Evolutionary conservation across 1,140 invertebrate species (phyloP), one percentile per base, ranked within the genome.

Genomic region (Heliconius hermathena): DNA sequence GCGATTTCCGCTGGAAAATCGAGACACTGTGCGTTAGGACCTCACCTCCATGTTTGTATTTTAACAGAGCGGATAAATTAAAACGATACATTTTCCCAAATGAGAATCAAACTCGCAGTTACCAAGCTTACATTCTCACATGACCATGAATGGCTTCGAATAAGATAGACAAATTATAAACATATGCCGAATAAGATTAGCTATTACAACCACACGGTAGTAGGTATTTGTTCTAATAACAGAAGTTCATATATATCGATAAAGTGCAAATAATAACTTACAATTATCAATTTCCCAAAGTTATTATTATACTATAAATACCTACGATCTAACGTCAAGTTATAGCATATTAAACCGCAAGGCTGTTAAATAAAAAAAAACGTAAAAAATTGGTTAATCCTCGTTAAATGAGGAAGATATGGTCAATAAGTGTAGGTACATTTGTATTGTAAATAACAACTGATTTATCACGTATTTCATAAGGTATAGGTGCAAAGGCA

Each of bases 331-430:
- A 22, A 57, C 54, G n/a, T 22, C n/a, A 57, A 57, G 54, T n/a
- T 57, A 22, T 57, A 57, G 22, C 54, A 57, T 11, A 57, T 11
- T 57, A 22, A 66, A 66, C 26, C 26, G 60, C 60, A 66, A 66
- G 60, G 60, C 60, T 29, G 22, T 29, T 5, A 16, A 29, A 66
- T 22, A 66, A 66, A 66, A 66, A 66, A 46, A 16, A 16, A 2
- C 9, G 11, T 29, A 29, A 29, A 16, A 66, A 66, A 66, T 66
- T 11, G 22, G 11, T 29, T 66, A 66, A 66, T 66, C 60, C 60
- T 66, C 60, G 60, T 66, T 66, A 66, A 66, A 66, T 66, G 5
- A 66, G 60, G 60, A 66, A 66, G 60, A 5, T 66, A 66, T 13
- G 60, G 22, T 66, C 60, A 66, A 16, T 66, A 66, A 29, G 26